These are phyloP conservation scores for Parapsyche elsis DNA, from an alignment of 1,140 invertebrate species.

Conservation along the genomic window DNA sequence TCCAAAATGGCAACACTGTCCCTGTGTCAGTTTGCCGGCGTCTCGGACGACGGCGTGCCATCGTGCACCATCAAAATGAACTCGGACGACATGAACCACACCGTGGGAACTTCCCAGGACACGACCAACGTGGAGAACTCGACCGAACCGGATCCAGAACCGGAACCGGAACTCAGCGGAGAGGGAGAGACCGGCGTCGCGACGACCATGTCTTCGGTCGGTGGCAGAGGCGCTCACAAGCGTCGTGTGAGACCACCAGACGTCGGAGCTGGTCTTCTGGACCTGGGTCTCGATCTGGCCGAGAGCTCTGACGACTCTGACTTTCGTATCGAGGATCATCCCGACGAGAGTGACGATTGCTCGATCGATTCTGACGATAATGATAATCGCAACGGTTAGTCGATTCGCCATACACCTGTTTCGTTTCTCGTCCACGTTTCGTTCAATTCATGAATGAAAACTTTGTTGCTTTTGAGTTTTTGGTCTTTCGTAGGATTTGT, in stretches of 20 bases:
- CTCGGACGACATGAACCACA: neutral
- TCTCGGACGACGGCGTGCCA: neutral
- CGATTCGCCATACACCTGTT: no score
- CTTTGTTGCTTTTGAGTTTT: no score
- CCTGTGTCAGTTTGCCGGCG: conserved; percentile 5
- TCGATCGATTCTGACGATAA: conserved; percentile 70
- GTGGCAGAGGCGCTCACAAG: neutral
- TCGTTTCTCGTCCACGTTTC: no score
- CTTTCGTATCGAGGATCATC: conserved; percentile 91
- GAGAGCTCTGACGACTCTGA: conserved; percentile 97
- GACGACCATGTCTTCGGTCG: neutral
- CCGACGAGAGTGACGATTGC: conserved; percentile 78
- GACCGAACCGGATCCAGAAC: neutral
- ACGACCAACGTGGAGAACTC: neutral
- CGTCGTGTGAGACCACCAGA: neutral
- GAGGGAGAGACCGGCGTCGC: neutral
- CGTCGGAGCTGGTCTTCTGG: conserved; percentile 9
- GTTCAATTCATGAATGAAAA: no score
- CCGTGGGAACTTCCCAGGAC: neutral
- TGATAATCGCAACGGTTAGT: conserved; percentile 57
- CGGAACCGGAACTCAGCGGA: neutral
- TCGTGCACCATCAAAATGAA: neutral
- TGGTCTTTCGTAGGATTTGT: no score
- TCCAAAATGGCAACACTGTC: neutral
- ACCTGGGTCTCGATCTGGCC: conserved; percentile 72